Base-by-base conservation (phyloP, 2,888 invertebrate genomes). In the Hesperia comma region DNA sequence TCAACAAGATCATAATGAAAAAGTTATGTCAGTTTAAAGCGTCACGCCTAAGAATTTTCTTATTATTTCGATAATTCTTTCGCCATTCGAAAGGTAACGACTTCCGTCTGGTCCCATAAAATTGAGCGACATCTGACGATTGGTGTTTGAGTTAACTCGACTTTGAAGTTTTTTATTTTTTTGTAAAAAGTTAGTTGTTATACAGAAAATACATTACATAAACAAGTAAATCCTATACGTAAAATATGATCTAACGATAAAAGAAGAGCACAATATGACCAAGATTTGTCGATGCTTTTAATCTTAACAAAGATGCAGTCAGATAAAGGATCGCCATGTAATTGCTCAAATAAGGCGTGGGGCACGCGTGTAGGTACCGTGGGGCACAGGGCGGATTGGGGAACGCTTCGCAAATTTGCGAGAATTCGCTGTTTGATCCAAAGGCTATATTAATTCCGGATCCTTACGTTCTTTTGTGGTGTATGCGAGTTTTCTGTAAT, bases 281-380 rank as follows among this genome's bases (percentile, higher is more conserved):
- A 3, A 49, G 19, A 49, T n/a, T 53, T 26, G 26, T 53, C 3
- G 26, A 53, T 53, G 53, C 32, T 49, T 21, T 62, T 54, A 40
- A 54, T 55, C 26, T 55, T 55, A 62, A 62, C 62, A 32, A 55
- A 55, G 54, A 55, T 43, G 61, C 37, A 62, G 12, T 4, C 32
- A 15, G 40, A 40, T 54, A 26, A 54, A 37, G 21, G 26, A 46
- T 21, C 26, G 8, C 41, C 40, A 54, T 62, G 62, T 62, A 62
- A 62, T 62, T 62, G 62, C 62, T 62, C 53, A 62, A 62, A 62
- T 62, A 62, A 62, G 43, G 62, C 62, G 14, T 7, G 17, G 26
- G 43, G 54, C 62, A 62, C 63, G 63, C 56, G 49, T 63, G 56
- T n/a, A n/a, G n/a, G n/a, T 37, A 46, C 10, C 43, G 46, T 33